A percentile compares a stretch with the other conserved stretches of the same genome.
phyloP scores from a whole-genome alignment of 2,888 invertebrate genomes.

The Eupeodes latifasciatus region DNA sequence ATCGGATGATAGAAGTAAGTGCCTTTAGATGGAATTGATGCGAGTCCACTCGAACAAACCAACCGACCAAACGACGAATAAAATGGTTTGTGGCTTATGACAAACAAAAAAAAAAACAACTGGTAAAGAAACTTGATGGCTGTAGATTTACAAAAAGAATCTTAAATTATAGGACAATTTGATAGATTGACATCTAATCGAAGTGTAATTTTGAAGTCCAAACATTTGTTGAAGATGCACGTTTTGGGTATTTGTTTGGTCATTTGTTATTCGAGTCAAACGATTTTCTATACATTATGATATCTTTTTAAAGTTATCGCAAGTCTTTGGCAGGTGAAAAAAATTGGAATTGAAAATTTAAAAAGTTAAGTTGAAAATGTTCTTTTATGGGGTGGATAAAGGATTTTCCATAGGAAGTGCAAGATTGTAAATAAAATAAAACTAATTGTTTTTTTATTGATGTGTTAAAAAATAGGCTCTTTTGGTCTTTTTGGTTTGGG shows the following conservation, averaged over 20 bases:
- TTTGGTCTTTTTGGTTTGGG: too few species aligned
- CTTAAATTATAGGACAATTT: slow-evolving; percentile 61
- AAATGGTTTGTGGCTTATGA: slow-evolving; percentile 17
- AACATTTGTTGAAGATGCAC: slow-evolving; percentile 57
- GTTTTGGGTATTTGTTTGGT: slow-evolving; percentile 67
- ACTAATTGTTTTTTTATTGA: too few species aligned
- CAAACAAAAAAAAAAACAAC: neutral
- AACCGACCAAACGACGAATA: neutral
- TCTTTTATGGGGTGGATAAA: too few species aligned
- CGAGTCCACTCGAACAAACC: slow-evolving; percentile 24
- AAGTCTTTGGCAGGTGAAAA: neutral
- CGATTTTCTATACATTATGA: neutral
- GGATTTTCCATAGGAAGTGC: too few species aligned
- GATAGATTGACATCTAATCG: slow-evolving; percentile 74
- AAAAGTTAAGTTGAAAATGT: neutral
- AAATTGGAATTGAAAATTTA: too few species aligned
- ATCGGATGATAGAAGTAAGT: slow-evolving; percentile 53
- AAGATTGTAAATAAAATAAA: too few species aligned
- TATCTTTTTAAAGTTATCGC: neutral
- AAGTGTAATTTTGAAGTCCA: slow-evolving; percentile 57
- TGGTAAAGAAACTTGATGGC: neutral
- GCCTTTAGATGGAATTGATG: slow-evolving; percentile 43
- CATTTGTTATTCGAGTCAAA: slow-evolving; percentile 59
- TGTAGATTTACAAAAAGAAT: neutral
- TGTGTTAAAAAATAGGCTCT: too few species aligned